Conservation (phyloP, 1,140 invertebrate species). For the Drosophila nebulosa region DNA sequence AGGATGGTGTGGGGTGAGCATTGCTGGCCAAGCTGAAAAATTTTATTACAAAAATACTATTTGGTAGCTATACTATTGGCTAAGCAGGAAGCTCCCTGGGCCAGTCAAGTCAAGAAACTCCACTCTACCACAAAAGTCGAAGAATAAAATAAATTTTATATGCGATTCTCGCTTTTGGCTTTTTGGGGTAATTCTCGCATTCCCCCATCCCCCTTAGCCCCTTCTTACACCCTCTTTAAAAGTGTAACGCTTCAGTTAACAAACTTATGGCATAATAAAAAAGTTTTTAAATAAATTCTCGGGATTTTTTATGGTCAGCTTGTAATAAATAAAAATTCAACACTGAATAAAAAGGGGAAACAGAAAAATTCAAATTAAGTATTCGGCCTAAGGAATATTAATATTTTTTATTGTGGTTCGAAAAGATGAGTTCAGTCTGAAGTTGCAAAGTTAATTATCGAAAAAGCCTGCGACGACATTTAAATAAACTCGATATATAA, state of each 20-base stretch:
- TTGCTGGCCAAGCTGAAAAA: slow-evolving; percentile 28
- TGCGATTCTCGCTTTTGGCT: slow-evolving; percentile 52
- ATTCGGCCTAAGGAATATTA: slow-evolving; percentile 9
- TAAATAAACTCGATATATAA: neutral
- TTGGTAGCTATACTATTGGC: slow-evolving; percentile 23
- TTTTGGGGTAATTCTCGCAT: slow-evolving; percentile 46
- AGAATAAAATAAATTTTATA: slow-evolving; percentile 58
- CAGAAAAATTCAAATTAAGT: slow-evolving; percentile 29
- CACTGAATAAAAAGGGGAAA: slow-evolving; percentile 11
- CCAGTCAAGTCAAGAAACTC: slow-evolving; percentile 5
- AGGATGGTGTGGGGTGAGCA: neutral
- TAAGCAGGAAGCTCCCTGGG: slow-evolving; percentile 6
- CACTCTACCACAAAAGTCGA: neutral
- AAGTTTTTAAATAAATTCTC: slow-evolving; percentile 64
- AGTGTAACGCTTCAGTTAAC: slow-evolving; percentile 66
- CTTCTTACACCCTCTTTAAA: slow-evolving; percentile 16
- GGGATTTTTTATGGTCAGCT: slow-evolving; percentile 46
- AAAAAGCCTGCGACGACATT: neutral
- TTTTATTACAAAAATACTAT: slow-evolving; percentile 68
- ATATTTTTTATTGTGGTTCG: neutral
- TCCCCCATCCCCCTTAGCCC: neutral
- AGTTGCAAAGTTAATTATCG: slow-evolving; percentile 6
- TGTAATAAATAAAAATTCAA: slow-evolving; percentile 57
- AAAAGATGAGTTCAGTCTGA: neutral
- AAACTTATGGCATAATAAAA: slow-evolving; percentile 54